Percentiles rank a stretch among this genome's conserved stretches.
phyloP scores from a whole-genome alignment of 92 coral and sea anemone genomes.

The Hydrozoanthus gracilis region DNA sequence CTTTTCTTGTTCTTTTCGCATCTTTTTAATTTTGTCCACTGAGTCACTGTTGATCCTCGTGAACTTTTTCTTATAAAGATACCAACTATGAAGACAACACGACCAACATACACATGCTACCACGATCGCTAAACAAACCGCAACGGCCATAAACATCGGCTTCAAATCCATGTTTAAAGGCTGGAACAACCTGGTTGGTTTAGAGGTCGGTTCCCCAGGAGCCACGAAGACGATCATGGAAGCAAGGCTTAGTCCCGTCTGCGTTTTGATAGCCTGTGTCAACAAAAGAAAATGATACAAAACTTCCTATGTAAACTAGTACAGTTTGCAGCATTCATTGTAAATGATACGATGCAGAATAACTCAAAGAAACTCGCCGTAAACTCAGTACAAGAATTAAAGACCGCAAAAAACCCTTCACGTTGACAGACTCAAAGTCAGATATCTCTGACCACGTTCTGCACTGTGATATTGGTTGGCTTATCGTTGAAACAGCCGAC shows the following conservation, averaged over 20 bases:
- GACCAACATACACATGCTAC: constrained; percentile 46
- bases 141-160: constrained; percentile 52
- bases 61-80: constrained; percentile 47
- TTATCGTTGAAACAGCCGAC: no score
- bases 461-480: no score
- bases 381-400: no score
- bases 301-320: no score
- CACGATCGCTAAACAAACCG: constrained; percentile 16
- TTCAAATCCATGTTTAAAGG: constrained; percentile 35
- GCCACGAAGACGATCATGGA: constrained; percentile 29
- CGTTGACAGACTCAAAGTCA: no score
- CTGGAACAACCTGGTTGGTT: constrained; percentile 35
- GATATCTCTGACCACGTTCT: no score
- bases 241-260: constrained; percentile 12
- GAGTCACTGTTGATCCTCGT: constrained; percentile 55
- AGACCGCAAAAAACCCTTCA: no score
- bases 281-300: neutral
- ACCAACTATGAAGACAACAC: constrained; percentile 56
- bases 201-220: constrained; percentile 17
- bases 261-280: constrained; percentile 16
- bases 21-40: constrained; percentile 33
- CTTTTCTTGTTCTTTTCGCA: constrained; percentile 35
- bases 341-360: neutral
- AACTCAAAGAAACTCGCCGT: neutral
- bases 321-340: neutral